Conservation (phyloP, 2,888 invertebrate species). For the Nephrotoma flavescens region DNA sequence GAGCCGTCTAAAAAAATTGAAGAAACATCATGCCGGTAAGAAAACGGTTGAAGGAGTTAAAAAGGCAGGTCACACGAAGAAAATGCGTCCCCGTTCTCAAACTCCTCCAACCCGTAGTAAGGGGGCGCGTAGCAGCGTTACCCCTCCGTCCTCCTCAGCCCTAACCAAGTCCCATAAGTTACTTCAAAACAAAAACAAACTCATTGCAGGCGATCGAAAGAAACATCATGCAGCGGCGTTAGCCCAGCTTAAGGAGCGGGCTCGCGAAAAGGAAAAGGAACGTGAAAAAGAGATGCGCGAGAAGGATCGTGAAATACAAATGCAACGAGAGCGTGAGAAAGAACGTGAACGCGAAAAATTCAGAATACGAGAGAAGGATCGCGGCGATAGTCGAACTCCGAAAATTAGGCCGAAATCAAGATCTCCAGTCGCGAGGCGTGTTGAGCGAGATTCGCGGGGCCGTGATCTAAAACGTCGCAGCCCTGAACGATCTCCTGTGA, state of each 20-base stretch:
- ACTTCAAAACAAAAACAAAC: constrained; percentile 23
- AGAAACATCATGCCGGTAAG: constrained; percentile 12
- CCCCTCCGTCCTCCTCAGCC: background rate
- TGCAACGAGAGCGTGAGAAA: constrained; percentile 31
- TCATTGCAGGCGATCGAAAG: constrained; percentile 26
- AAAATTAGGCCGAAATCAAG: constrained; percentile 38
- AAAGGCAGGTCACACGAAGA: constrained; percentile 17
- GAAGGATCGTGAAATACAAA: constrained; percentile 33
- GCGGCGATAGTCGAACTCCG: constrained; percentile 33
- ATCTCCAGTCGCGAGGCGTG: constrained; percentile 34
- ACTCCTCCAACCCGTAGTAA: constrained; percentile 24
- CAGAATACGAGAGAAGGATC: constrained; percentile 33
- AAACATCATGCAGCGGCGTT: constrained; percentile 30
- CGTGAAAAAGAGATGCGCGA: constrained; percentile 25
- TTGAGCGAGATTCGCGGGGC: constrained; percentile 17
- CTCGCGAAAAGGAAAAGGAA: constrained; percentile 22
- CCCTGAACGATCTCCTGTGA: constrained; percentile 22
- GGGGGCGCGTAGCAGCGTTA: background rate
- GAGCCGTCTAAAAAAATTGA: constrained; percentile 37
- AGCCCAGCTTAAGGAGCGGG: constrained; percentile 21
- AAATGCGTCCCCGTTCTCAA: constrained; percentile 24
- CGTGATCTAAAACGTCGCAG: constrained; percentile 33
- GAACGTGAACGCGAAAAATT: constrained; percentile 36
- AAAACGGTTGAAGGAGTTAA: constrained; percentile 9
- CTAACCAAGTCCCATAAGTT: constrained; percentile 13